phyloP scores from a whole-genome alignment of 2,797 vertebrate genomes.

The Sebastiscus albofasciatus region DNA sequence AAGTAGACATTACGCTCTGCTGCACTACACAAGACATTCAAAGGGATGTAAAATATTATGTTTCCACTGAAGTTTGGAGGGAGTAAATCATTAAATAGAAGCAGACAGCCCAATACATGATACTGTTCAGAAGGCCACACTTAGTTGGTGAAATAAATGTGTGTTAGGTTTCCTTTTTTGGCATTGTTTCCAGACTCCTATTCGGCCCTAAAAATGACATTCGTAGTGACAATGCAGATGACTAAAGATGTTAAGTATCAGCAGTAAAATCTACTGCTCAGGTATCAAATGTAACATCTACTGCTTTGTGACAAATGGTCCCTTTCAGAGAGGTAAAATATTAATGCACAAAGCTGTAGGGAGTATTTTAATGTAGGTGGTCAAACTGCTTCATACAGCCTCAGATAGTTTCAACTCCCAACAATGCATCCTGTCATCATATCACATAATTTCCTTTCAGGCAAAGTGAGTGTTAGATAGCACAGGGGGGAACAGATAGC shows the following conservation, averaged over 20 bases:
- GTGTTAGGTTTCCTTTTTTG: constrained; percentile 32
- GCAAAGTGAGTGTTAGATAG: neutral
- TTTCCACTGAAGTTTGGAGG: constrained; percentile 60
- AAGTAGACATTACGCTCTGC: constrained; percentile 58
- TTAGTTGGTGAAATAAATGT: constrained; percentile 11
- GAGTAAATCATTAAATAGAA: constrained; percentile 63
- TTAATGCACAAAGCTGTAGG: constrained; percentile 41
- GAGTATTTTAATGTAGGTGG: constrained; percentile 45
- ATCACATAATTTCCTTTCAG: neutral
- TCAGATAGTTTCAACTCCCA: constrained; percentile 3
- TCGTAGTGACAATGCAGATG: constrained; percentile 12
- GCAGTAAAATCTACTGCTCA: constrained; percentile 18
- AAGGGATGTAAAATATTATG: constrained; percentile 65
- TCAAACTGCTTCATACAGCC: constrained; percentile 29
- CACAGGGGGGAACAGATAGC: neutral
- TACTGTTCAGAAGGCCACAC: constrained; percentile 36
- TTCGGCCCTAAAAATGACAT: constrained; percentile 17
- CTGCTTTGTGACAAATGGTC: constrained; percentile 33
- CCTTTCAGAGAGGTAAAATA: constrained; percentile 40
- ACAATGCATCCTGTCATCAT: neutral
- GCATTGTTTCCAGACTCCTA: neutral
- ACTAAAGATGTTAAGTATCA: constrained; percentile 11
- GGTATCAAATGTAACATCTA: constrained; percentile 19
- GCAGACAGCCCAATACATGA: constrained; percentile 36
- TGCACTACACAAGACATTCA: constrained; percentile 44